These are phyloP conservation scores for Oxyscelio sp. DNA, from an alignment of 2,888 invertebrate species.

Conservation along the genomic window DNA sequence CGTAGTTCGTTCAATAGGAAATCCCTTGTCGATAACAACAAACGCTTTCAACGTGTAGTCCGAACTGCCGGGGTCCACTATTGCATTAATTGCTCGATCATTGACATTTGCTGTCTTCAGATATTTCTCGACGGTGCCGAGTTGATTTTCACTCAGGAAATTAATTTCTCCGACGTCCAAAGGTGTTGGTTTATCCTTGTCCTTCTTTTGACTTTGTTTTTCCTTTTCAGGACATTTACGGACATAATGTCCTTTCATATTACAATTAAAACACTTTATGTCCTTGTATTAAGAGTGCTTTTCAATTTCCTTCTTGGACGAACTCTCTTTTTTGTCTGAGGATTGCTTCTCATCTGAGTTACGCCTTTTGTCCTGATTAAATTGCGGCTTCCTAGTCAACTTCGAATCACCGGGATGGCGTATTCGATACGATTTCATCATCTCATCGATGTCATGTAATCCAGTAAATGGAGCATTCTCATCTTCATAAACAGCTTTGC, in stretches of 20 bases:
- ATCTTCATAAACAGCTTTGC: background rate
- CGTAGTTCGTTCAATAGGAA: background rate
- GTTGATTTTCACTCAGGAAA: background rate
- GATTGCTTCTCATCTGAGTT: background rate
- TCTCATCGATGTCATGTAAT: constrained; percentile 1
- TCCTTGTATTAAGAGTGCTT: too few species aligned
- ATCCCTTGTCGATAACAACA: constrained; percentile 18
- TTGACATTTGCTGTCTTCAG: background rate
- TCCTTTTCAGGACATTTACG: constrained; percentile 18
- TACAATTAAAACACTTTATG: constrained; percentile 11
- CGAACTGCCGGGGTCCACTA: constrained; percentile 72
- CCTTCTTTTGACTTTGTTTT: background rate
- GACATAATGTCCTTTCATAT: constrained; percentile 6
- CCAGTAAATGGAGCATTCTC: constrained; percentile 13
- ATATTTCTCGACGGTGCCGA: background rate
- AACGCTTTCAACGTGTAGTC: constrained; percentile 71
- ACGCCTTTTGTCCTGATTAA: background rate
- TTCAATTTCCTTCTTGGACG: too few species aligned
- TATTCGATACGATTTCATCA: background rate
- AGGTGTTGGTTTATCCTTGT: background rate
- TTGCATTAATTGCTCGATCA: background rate
- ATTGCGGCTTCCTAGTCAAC: background rate
- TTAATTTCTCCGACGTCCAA: background rate
- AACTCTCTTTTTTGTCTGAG: background rate
- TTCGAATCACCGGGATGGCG: background rate